Base-by-base conservation (phyloP, 35 echinoderm and acorn worm species). In the Ophiothrix spiculata region DNA sequence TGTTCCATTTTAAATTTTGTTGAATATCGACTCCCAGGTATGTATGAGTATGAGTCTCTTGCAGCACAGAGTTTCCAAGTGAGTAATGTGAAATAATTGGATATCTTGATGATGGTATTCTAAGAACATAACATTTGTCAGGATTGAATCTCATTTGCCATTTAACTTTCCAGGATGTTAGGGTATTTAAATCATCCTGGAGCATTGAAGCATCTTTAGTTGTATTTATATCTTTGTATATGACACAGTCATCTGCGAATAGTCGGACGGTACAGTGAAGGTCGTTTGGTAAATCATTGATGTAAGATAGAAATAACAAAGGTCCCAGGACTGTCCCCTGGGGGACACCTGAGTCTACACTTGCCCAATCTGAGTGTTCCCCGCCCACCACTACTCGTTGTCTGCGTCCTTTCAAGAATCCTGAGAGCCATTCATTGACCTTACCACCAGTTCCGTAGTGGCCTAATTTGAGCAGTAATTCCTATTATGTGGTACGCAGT, bases 251-350 rank as follows among this genome's bases (percentile, higher is more conserved):
- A 28, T 69, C 60, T 2, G 60, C 60, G 29, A 69, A 69, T 1
- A 69, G 25, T 25, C 60, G 60, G 3, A 69, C 60, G 1, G 60
- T 15, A 25, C 16, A 69, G 25, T 69, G 8, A 12, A 69, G 8
- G 23, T 69, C 29, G 1, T 69, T 2, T 25, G 60, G 60, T 28
- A 69, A 69, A 69, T 69, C 60, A 25, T 69, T 69, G 8, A 69
- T 69, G 25, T 69, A 69, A 25, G 29, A 12, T 15, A 69, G 60
- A 25, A 69, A 69, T 25, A 69, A 69, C 1, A 69, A 28, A 12
- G 60, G 60, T 1, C 25, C 60, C 29, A 69, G 1, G 25, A 84
- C 82, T n/a, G 82, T 73, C 17, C 82, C 82, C 56, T 84, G 82
- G 11, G 82, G 82, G 33, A 56, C 56, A 54, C 31, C 29, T 15